Evolutionary conservation across 2,888 invertebrate species (phyloP), one percentile per base, ranked within the genome.

Genomic region (Agrochola lychnidis): DNA sequence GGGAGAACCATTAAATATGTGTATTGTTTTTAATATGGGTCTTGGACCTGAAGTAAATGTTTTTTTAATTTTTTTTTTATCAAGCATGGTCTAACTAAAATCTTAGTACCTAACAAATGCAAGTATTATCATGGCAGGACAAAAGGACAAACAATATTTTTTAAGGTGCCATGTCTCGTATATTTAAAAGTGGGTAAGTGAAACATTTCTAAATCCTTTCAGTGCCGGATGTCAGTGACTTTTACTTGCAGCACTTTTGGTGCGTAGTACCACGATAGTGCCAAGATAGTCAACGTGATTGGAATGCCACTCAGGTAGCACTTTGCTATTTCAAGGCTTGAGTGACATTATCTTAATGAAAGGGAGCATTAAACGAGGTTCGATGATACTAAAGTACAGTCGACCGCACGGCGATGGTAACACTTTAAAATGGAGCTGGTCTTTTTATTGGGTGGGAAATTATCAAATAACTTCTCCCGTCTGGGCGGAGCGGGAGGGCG

Each of bases 181-280:
- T 57, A 69, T 76, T 75, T 57, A 68, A 80, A 83, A 80, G 62
- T 68, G 57, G 61, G 66, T 77, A 64, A 69, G 67, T 57, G 56
- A 59, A 42, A 25, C 77, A 73, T 76, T 85, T 76, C 83, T 77
- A 84, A 83, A 78, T 78, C 78, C 78, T 85, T 85, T 78, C 64
- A 74, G 76, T 22, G 68, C 78, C 83, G 81, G 87, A 84, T 82
- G 81, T 79, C 81, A 84, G 78, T 76, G 69, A 85, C 87, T 85
- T 86, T 88, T 87, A 86, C 80, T 85, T 56, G 40, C n/a, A 72
- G 63, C 83, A 68, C 68, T 81, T 87, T 79, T 70, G 83, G 82
- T 78, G 76, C 61, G 64, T 30, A 59, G 16, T 25, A 48, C 57
- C 57, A 68, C 70, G 74, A 82, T 53, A 51, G 57, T 30, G 73